Conservation (phyloP, 2,113 vertebrate species). For the Murina feae region DNA sequence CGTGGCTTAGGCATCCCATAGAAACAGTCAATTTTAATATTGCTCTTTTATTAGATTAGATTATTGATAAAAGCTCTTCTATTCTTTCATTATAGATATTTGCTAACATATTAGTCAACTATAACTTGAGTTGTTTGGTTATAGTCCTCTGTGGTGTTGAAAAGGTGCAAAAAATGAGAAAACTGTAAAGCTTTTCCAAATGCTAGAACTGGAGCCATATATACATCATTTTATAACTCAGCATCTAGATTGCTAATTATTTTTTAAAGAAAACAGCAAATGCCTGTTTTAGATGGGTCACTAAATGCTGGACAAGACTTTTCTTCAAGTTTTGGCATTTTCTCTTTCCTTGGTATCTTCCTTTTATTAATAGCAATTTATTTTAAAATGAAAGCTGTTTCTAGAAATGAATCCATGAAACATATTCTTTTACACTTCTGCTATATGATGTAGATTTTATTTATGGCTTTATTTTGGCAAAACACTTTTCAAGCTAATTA, state of each 20-base stretch:
- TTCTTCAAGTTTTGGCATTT: not conserved
- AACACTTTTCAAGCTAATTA: slow-evolving; percentile 25
- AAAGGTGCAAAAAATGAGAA: not conserved
- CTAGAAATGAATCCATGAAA: slow-evolving; percentile 16
- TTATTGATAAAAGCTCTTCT: not conserved
- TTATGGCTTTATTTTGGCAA: slow-evolving; percentile 8
- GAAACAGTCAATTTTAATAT: no score
- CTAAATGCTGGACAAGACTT: not conserved
- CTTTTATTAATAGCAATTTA: slow-evolving; percentile 4
- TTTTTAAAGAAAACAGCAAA: slow-evolving; percentile 28
- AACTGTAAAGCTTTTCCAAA: slow-evolving; percentile 2
- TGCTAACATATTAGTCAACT: not conserved
- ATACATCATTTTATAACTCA: not conserved
- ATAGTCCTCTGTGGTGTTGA: not conserved
- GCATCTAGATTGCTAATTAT: not conserved
- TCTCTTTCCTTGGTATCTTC: slow-evolving; percentile 27
- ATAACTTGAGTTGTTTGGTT: not conserved
- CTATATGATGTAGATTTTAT: slow-evolving; percentile 2
- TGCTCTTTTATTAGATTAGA: no score
- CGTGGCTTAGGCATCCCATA: no score
- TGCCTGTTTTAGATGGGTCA: slow-evolving; percentile 5
- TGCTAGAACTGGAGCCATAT: not conserved
- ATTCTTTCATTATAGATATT: not conserved
- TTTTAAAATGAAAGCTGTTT: slow-evolving; percentile 44
- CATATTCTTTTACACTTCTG: not conserved